Evolutionary conservation across 2,113 vertebrate genomes (phyloP), one percentile per base, ranked within the genome.

Genomic region (Nothocercus nigrocapillus): DNA sequence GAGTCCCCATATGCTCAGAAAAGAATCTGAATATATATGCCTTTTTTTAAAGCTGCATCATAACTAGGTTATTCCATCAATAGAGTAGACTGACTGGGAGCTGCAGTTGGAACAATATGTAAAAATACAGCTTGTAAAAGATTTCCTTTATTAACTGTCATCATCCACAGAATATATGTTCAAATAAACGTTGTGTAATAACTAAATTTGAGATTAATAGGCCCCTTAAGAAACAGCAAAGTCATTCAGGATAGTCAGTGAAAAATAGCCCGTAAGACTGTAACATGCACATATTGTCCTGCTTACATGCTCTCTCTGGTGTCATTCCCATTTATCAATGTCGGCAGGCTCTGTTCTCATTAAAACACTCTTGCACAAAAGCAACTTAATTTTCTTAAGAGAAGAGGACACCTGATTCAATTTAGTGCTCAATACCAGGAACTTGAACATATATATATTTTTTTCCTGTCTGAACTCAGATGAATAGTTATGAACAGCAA

Each of bases 311-410:
- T 98, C 98, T 98, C 97, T 96, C 98, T 95, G 93, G 98, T 98
- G 98, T 98, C 98, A 96, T 98, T 98, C 97, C 98, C 98, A 99
- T 99, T 98, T 98, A 98, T 99, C 99, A 99, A 98, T 99, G 99
- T 99, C 99, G 96, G 85, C 97, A 30, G 92, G 97, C 98, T 98
- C 96, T 96, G 98, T 98, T 99, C 98, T 99, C 99, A 99, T 99
- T 99, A 99, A 99, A 98, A 98, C 98, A 97, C 98, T 98, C 98
- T 98, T 98, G 98, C 98, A 96, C 97, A 98, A 98, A 98, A 98
- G 97, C 98, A 99, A 99, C 99, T 99, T 99, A 98, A 99, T 99
- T 99, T 99, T 98, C 98, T 99, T 99, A 99, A 99, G 98, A 99
- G 98, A 98, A 98, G 98, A 98, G 98, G 99, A 99, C 99, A 99